Conservation (phyloP, 2,888 invertebrate genomes). For the Sinohyriopsis cumingii region DNA sequence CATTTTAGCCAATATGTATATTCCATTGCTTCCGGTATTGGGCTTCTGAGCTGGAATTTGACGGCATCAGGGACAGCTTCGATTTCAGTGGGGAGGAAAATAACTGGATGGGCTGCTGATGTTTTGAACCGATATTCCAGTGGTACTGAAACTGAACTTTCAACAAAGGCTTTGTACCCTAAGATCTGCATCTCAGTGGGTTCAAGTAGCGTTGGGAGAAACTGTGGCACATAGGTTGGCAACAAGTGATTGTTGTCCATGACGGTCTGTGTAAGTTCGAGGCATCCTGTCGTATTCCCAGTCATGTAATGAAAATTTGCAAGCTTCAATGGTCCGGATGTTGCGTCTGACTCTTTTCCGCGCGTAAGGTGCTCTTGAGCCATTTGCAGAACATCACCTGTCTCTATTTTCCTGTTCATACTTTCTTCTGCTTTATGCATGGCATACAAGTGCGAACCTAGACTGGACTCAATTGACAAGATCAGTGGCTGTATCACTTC, state of each 20-base stretch:
- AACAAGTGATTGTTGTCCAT: not conserved
- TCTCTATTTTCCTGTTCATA: not conserved
- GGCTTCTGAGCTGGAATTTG: conserved; percentile 9
- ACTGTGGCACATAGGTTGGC: conserved; percentile 3
- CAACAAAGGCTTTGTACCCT: conserved; percentile 3
- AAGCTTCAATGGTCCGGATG: conserved; percentile 10
- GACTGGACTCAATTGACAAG: conserved; percentile 6
- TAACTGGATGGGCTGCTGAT: conserved; percentile 8
- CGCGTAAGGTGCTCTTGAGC: conserved; percentile 1
- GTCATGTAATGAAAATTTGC: conserved; percentile 10
- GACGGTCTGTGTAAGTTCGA: not conserved
- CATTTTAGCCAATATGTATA: conserved; percentile 13
- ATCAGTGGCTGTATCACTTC: conserved; percentile 4
- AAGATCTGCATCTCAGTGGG: conserved; percentile 1
- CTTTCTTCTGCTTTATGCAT: not conserved
- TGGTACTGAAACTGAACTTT: not conserved
- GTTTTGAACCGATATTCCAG: conserved; percentile 5
- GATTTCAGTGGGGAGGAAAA: conserved; percentile 9
- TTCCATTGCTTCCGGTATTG: conserved; percentile 3
- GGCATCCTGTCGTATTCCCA: not conserved
- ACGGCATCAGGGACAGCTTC: conserved; percentile 7
- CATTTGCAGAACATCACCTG: not conserved
- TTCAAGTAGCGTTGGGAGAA: conserved; percentile 8
- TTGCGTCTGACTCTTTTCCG: conserved; percentile 10
- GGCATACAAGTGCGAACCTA: conserved; percentile 10